phyloP scores from a whole-genome alignment of 2,888 invertebrate genomes.

The Merodon equestris region DNA sequence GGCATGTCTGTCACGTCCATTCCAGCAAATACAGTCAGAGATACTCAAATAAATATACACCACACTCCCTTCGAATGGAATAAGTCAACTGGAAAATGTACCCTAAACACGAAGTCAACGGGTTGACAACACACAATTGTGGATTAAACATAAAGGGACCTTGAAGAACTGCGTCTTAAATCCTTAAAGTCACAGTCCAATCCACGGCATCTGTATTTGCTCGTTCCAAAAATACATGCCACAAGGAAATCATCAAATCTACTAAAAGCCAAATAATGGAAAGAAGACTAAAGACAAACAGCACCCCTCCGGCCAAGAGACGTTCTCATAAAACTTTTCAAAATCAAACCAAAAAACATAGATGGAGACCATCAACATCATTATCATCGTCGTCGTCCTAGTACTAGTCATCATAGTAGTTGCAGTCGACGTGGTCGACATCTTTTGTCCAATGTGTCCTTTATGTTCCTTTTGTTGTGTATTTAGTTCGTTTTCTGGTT shows the following conservation, averaged over 20 bases:
- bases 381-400: neutral
- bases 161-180: too few relatives aligned
- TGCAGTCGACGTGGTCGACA: too few relatives aligned
- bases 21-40: too few relatives aligned
- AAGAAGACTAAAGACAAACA: conserved; percentile 16
- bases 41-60: too few relatives aligned
- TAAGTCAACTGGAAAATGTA: too few relatives aligned
- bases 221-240: neutral
- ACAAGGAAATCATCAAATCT: conserved; percentile 17
- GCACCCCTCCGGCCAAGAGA: conserved; percentile 13
- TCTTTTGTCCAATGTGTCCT: conserved; percentile 21
- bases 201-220: too few relatives aligned
- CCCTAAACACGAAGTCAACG: neutral
- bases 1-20: too few relatives aligned
- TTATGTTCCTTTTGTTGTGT: conserved; percentile 1
- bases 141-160: too few relatives aligned
- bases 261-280: conserved; percentile 16
- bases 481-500: conserved; percentile 44
- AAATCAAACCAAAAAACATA: conserved; percentile 51
- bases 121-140: too few relatives aligned
- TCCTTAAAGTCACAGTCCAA: too few relatives aligned
- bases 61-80: too few relatives aligned
- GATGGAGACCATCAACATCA: neutral
- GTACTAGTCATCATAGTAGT: neutral
- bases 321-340: conserved; percentile 39